phyloP scores from a whole-genome alignment of 2,888 invertebrate species.

The Unio delphinus region DNA sequence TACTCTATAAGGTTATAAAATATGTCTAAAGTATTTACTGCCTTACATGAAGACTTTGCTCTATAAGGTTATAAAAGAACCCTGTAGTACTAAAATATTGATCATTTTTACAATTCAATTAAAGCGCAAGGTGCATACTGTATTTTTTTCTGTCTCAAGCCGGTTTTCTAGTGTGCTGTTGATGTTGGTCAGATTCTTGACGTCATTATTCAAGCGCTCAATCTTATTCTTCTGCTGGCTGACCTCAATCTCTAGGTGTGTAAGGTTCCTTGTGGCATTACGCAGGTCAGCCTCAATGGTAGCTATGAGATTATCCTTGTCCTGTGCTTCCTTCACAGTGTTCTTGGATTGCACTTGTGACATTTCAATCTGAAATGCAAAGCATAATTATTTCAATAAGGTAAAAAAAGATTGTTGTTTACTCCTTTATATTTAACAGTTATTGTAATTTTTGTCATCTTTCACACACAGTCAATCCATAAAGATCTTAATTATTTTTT shows the following conservation, averaged over 20 bases:
- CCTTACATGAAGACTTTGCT: no score
- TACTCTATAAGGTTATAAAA: no score
- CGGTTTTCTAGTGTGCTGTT: constrained; percentile 48
- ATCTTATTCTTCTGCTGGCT: constrained; percentile 40
- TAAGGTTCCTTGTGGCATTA: constrained; percentile 29
- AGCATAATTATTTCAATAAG: no score
- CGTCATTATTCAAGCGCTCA: constrained; percentile 49
- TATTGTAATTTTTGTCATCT: no score
- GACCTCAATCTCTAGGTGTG: constrained; percentile 43
- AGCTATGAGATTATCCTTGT: constrained; percentile 49
- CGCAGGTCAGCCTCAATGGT: constrained; percentile 45
- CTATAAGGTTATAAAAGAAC: no score
- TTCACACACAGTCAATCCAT: no score
- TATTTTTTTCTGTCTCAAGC: constrained; percentile 44
- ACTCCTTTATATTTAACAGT: no score
- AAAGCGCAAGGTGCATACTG: constrained; percentile 31
- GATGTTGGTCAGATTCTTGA: constrained; percentile 42
- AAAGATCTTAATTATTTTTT: no score
- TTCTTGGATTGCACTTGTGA: constrained; percentile 39
- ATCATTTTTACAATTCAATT: neutral
- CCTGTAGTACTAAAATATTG: no score
- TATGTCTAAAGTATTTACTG: no score
- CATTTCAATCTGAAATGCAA: constrained; percentile 44
- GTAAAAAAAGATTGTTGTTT: no score
- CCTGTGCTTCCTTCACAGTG: constrained; percentile 35